Evolutionary conservation across 2,888 invertebrate species (phyloP).

Genomic region (Drosophila falleni): DNA sequence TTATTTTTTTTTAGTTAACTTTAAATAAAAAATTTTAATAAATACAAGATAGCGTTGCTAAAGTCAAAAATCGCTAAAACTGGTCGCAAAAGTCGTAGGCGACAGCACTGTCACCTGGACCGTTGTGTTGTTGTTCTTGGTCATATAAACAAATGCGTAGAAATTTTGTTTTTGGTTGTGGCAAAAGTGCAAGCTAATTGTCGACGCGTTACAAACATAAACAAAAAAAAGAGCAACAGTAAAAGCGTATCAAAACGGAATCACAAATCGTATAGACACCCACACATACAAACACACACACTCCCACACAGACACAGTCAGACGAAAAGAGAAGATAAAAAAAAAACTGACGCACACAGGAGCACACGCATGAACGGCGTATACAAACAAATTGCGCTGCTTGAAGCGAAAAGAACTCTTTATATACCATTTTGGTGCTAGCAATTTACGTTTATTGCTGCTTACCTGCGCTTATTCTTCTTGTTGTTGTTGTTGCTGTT

Average conservation of each 20-base stretch:
- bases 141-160: slow-evolving; percentile 73
- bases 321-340: slow-evolving; percentile 7
- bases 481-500: slow-evolving; percentile 43
- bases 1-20: no score
- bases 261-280: slow-evolving; percentile 43
- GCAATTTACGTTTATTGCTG: slow-evolving; percentile 13
- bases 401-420: slow-evolving; percentile 31
- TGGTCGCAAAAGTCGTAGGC: not conserved
- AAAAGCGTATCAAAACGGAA: slow-evolving; percentile 41
- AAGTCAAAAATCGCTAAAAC: not conserved
- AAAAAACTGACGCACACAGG: slow-evolving; percentile 23
- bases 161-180: slow-evolving; percentile 33
- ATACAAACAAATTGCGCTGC: slow-evolving; percentile 38
- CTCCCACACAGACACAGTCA: slow-evolving; percentile 10
- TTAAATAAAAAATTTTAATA: no score
- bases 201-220: slow-evolving; percentile 60
- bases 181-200: slow-evolving; percentile 63
- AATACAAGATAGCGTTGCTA: no score
- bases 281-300: slow-evolving; percentile 16
- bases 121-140: slow-evolving; percentile 23
- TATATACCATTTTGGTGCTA: slow-evolving; percentile 38
- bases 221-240: slow-evolving; percentile 56
- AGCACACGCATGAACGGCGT: slow-evolving; percentile 26
- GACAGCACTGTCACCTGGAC: slow-evolving; percentile 17
- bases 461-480: slow-evolving; percentile 71